Percentiles rank a stretch among this genome's conserved stretches.
phyloP scores from a whole-genome alignment of 2,888 invertebrate species.

The Rhyacophila evoluta region DNA sequence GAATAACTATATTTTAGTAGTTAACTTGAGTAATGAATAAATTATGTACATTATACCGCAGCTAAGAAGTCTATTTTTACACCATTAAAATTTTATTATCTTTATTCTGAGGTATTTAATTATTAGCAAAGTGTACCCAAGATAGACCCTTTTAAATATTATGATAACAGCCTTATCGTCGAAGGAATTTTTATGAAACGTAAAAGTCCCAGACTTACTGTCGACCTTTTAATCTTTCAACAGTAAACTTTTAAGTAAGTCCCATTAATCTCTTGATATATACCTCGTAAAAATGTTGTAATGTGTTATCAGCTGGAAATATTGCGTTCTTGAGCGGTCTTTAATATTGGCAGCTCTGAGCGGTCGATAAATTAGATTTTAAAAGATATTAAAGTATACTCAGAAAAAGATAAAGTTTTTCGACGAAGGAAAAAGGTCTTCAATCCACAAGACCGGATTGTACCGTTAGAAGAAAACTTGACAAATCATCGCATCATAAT shows the following conservation, averaged over 20 bases:
- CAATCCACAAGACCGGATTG: not conserved
- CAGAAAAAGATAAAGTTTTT: not conserved
- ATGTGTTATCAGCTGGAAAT: slow-evolving; percentile 22
- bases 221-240: not conserved
- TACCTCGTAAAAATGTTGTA: slow-evolving; percentile 24
- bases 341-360: slow-evolving; percentile 17
- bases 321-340: not conserved
- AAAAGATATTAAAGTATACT: not conserved
- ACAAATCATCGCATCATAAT: too few relatives aligned
- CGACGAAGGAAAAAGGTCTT: not conserved
- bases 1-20: too few relatives aligned
- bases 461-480: too few relatives aligned
- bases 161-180: not conserved
- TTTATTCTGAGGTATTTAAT: not conserved
- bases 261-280: slow-evolving; percentile 16
- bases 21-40: not conserved
- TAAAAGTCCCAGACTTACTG: not conserved
- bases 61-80: not conserved
- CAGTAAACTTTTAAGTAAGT: slow-evolving; percentile 19
- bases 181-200: slow-evolving; percentile 8
- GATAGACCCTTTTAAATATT: slow-evolving; percentile 8
- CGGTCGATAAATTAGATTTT: slow-evolving; percentile 24
- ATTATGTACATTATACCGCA: not conserved
- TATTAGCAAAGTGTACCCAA: slow-evolving; percentile 12
- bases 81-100: not conserved